These are phyloP conservation scores for Morelia viridis DNA, from an alignment of 2,797 vertebrate genomes.

Conservation along the genomic window DNA sequence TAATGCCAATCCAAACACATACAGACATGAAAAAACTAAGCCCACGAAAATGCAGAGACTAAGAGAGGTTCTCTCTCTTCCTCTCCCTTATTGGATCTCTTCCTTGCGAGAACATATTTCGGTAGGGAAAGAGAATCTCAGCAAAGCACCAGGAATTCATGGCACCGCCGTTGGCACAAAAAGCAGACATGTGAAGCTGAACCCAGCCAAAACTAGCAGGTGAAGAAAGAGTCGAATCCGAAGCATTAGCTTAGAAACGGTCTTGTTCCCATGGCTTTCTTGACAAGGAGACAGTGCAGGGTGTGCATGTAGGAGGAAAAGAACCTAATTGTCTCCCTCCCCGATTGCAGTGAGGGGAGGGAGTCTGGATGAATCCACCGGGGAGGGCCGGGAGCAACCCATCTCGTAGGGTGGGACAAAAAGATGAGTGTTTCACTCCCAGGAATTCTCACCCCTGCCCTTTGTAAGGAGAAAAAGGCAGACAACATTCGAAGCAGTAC, in stretches of 20 bases:
- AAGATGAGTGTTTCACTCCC: neutral
- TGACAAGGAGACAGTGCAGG: neutral
- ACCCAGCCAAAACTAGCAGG: neutral
- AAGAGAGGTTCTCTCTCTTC: too few species aligned
- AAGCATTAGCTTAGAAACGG: neutral
- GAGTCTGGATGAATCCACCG: neutral
- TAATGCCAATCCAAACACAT: too few species aligned
- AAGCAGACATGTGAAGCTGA: neutral
- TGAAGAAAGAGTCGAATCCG: neutral
- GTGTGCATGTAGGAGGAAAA: neutral
- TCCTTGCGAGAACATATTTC: neutral
- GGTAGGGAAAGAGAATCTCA: neutral
- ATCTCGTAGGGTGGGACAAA: neutral
- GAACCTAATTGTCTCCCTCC: neutral
- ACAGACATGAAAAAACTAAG: too few species aligned
- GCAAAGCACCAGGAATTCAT: neutral
- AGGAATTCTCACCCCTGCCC: neutral
- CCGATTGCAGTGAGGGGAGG: too few species aligned
- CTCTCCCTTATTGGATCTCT: neutral
- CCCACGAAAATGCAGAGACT: too few species aligned
- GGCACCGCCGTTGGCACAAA: neutral
- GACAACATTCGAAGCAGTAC: too few species aligned
- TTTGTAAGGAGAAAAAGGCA: neutral
- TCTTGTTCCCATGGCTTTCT: neutral
- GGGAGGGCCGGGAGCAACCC: neutral